Conservation (phyloP, 2,797 vertebrate genomes). For the Sebastes itinus region DNA sequence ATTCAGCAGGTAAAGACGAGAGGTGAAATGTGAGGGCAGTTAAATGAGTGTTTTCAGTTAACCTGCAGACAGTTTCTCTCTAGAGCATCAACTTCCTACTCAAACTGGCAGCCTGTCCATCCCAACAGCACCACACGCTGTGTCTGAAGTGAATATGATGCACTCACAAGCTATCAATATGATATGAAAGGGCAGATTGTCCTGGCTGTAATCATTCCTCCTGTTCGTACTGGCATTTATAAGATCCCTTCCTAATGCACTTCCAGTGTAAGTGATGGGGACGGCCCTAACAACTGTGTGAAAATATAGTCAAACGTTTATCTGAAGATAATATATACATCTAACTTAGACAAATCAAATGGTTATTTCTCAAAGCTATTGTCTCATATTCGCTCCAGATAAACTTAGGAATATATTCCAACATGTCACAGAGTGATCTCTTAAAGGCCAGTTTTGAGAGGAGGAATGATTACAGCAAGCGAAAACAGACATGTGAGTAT, state of each 20-base stretch:
- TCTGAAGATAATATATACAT: not conserved
- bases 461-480: not conserved
- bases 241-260: not conserved
- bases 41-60: not conserved
- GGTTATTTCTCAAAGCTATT: not conserved
- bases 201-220: not conserved
- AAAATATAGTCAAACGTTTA: not conserved
- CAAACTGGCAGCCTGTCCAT: not conserved
- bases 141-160: not conserved
- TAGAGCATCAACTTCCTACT: not conserved
- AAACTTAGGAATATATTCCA: not conserved
- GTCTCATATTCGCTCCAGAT: not conserved
- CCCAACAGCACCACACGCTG: slow-evolving; percentile 4
- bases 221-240: not conserved
- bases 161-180: not conserved
- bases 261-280: not conserved
- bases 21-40: not conserved
- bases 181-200: not conserved
- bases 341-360: not conserved
- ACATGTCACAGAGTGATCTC: not conserved
- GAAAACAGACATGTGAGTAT: not conserved
- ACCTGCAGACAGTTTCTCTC: not conserved
- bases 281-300: not conserved
- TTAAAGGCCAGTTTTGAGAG: not conserved
- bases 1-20: not conserved